Conservation (phyloP, 2,888 invertebrate species). For the Aelia acuminata region DNA sequence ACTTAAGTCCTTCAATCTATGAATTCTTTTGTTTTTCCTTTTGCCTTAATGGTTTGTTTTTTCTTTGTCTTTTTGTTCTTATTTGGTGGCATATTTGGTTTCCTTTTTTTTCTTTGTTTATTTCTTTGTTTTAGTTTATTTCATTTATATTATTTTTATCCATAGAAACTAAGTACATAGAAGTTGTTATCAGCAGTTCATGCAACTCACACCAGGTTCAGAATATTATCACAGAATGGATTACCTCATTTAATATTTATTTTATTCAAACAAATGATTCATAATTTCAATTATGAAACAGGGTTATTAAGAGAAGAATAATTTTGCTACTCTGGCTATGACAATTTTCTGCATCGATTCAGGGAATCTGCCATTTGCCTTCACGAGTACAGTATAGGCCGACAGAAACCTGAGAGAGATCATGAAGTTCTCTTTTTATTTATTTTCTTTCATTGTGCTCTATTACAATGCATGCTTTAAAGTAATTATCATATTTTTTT, state of each 20-base stretch:
- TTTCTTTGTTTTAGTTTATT: neutral
- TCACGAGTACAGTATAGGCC: neutral
- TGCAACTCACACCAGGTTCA: neutral
- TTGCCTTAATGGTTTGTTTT: neutral
- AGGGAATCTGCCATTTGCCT: neutral
- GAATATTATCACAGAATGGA: slow-evolving; percentile 23
- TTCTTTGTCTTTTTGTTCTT: neutral
- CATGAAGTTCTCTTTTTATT: neutral
- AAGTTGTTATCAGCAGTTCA: neutral
- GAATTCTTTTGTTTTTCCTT: neutral
- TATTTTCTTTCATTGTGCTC: neutral
- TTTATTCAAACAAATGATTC: neutral
- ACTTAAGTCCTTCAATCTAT: neutral
- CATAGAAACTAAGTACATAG: neutral
- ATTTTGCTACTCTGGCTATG: slow-evolving; percentile 13
- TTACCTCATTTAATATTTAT: neutral
- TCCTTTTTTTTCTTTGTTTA: neutral
- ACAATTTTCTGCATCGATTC: neutral
- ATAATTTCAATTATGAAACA: slow-evolving; percentile 40
- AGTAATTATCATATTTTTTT: neutral
- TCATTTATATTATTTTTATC: neutral
- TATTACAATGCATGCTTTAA: neutral
- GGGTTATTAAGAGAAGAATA: slow-evolving; percentile 20
- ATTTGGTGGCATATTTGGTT: neutral
- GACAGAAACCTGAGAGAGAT: neutral